Conservation (phyloP, 2,113 vertebrate species). For the Garra rufa region DNA sequence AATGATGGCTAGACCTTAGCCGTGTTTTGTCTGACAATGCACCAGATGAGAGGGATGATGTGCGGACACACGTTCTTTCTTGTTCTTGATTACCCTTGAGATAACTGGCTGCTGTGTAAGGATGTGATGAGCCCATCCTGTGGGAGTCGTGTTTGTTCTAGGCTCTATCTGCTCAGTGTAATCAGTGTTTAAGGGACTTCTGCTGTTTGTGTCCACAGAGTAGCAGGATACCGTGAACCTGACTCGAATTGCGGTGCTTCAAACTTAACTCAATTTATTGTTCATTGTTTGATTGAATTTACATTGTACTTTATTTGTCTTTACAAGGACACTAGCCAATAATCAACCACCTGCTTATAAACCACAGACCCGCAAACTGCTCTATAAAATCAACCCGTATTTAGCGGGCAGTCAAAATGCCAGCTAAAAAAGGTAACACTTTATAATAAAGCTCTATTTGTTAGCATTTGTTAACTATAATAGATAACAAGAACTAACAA, state of each 20-base stretch:
- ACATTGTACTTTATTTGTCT: neutral
- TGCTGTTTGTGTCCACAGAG: conserved; percentile 23
- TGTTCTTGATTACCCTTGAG: conserved; percentile 41
- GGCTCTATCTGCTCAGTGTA: conserved; percentile 36
- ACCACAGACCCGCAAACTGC: neutral
- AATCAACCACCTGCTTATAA: neutral
- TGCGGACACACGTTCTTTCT: conserved; percentile 14
- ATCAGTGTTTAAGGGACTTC: conserved; percentile 42
- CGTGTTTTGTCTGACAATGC: conserved; percentile 34
- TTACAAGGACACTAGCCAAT: neutral
- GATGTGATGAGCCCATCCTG: conserved; percentile 28
- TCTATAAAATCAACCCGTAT: neutral
- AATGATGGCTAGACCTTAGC: conserved; percentile 12
- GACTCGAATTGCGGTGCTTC: conserved; percentile 7
- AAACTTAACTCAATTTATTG: conserved; percentile 19
- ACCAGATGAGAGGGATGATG: conserved; percentile 25
- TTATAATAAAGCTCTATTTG: neutral
- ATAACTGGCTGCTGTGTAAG: conserved; percentile 40
- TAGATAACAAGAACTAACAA: neutral
- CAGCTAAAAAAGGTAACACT: neutral
- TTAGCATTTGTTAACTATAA: neutral
- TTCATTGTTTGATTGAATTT: neutral
- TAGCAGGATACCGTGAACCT: conserved; percentile 1
- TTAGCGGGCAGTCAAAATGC: neutral
- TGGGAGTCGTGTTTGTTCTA: conserved; percentile 37